A percentile compares a stretch with the other conserved stretches of the same genome.
Conservation (phyloP, 2,113 vertebrate genomes). For the Rafetus swinhoei region DNA sequence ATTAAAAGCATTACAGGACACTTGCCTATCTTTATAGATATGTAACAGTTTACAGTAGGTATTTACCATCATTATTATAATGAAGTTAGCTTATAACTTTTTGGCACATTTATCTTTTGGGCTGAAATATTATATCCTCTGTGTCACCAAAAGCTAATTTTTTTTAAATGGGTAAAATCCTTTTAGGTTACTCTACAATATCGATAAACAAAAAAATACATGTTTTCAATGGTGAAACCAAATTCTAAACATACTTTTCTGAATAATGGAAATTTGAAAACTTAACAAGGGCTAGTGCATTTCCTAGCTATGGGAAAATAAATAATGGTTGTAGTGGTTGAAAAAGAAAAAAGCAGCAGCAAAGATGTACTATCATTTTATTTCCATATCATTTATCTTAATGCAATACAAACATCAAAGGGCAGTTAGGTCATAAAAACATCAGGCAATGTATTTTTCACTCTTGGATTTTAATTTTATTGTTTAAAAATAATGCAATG, state of each 20-base stretch:
- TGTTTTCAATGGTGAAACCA: not conserved
- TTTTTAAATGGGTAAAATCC: not conserved
- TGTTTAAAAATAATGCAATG: not conserved
- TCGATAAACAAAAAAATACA: not conserved
- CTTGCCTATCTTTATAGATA: not conserved
- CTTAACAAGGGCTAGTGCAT: not conserved
- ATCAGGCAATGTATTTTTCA: not conserved
- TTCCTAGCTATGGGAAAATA: not conserved
- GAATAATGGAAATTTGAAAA: not conserved
- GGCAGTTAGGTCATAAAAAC: not conserved
- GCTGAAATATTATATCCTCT: not conserved
- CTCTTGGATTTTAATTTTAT: not conserved
- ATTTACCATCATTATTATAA: not conserved
- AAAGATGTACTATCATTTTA: not conserved
- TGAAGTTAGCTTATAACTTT: not conserved
- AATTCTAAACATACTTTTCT: accelerated
- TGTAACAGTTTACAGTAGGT: not conserved
- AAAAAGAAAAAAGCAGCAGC: not conserved
- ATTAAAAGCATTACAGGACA: not conserved
- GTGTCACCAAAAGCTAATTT: not conserved
- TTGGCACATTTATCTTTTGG: not conserved
- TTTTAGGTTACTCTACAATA: not conserved
- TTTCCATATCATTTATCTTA: not conserved
- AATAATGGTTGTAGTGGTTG: not conserved
- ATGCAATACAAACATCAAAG: not conserved